Percentiles rank a stretch among this genome's conserved stretches.
Evolutionary conservation across 2,113 vertebrate genomes (phyloP).

Genomic region (Rallus limicola): DNA sequence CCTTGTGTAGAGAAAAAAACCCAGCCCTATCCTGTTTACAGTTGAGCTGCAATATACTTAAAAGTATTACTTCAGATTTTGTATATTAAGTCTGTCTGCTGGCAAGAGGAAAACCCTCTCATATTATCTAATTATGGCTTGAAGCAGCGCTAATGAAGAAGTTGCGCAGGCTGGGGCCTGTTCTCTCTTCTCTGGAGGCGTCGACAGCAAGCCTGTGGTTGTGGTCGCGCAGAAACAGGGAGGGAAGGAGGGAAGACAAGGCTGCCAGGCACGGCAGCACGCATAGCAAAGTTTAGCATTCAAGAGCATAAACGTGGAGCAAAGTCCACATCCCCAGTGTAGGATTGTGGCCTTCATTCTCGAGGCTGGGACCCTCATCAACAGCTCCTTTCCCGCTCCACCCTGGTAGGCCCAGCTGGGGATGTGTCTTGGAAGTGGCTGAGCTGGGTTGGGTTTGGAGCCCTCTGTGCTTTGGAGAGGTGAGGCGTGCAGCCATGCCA

Average conservation of each 20-base stretch:
- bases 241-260: not conserved
- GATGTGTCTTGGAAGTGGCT: fast-evolving
- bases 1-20: not conserved
- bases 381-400: not conserved
- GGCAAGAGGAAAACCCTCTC: slow-evolving; percentile 66
- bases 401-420: not conserved
- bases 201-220: slow-evolving; percentile 60
- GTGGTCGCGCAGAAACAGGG: slow-evolving; percentile 26
- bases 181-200: slow-evolving; percentile 60
- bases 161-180: slow-evolving; percentile 50
- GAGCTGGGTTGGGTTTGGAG: not conserved
- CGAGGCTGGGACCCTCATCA: not conserved
- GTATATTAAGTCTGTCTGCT: slow-evolving; percentile 58
- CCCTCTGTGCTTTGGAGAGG: not conserved
- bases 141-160: slow-evolving; percentile 60
- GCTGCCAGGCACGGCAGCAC: not conserved
- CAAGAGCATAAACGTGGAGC: not conserved
- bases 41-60: slow-evolving; percentile 25
- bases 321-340: not conserved
- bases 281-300: not conserved
- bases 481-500: not conserved
- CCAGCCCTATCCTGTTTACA: slow-evolving; percentile 56
- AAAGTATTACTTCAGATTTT: slow-evolving; percentile 57
- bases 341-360: not conserved
- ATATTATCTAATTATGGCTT: slow-evolving; percentile 68